phyloP scores from a whole-genome alignment of 2,113 vertebrate species.

The Diphyllodes magnificus region DNA sequence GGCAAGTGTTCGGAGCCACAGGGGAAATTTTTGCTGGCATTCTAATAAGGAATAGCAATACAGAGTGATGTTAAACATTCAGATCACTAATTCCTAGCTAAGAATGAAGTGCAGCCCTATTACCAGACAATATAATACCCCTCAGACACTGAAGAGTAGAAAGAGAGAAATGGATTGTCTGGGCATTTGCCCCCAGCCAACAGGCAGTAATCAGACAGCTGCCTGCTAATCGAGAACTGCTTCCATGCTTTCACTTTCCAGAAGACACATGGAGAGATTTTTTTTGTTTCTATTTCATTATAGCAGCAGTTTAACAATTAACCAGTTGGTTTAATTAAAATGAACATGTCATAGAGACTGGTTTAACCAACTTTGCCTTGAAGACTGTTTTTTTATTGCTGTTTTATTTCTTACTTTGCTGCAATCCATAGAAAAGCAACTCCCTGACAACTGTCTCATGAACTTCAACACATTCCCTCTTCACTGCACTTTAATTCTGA shows the following conservation, averaged over 20 bases:
- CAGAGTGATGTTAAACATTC: constrained; percentile 26
- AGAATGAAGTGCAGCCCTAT: neutral
- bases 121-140: neutral
- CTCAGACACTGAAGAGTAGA: neutral
- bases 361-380: neutral
- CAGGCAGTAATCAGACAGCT: neutral
- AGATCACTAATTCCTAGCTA: constrained; percentile 27
- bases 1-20: constrained; percentile 92
- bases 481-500: neutral
- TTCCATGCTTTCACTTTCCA: neutral
- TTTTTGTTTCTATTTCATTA: neutral
- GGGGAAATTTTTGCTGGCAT: constrained; percentile 60
- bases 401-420: neutral
- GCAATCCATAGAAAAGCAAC: neutral
- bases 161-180: neutral
- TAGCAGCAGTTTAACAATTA: neutral
- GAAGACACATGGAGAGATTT: neutral
- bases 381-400: neutral
- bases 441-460: neutral
- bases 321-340: neutral
- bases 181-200: neutral
- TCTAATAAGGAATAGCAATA: constrained; percentile 51
- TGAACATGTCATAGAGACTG: neutral
- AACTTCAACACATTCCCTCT: neutral
- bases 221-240: neutral